A percentile compares a stretch with the other conserved stretches of the same genome.
These are phyloP conservation scores for Coecobrya sp. DNA, from an alignment of 2,888 invertebrate species.

Conservation along the genomic window DNA sequence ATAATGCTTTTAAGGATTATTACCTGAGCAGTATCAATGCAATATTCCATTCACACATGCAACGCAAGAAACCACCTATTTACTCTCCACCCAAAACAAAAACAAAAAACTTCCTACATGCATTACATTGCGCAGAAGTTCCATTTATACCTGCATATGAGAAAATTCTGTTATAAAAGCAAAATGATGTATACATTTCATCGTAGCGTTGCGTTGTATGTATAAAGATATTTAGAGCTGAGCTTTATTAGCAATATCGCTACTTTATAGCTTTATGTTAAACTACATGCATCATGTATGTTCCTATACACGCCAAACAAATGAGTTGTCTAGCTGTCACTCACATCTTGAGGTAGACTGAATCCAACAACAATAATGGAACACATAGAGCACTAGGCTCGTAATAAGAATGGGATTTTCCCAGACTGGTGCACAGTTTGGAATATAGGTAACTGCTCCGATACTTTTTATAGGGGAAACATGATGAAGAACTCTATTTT, in stretches of 20 bases:
- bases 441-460: not conserved
- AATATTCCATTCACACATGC: constrained; percentile 62
- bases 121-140: not conserved
- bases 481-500: constrained; percentile 43
- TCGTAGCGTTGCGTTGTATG: too few species aligned
- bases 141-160: not conserved
- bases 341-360: not conserved
- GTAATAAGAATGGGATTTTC: not conserved
- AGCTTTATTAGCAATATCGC: too few species aligned
- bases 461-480: not conserved
- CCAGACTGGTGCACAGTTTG: not conserved
- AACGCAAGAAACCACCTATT: constrained; percentile 53
- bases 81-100: constrained; percentile 73
- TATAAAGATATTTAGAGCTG: not conserved
- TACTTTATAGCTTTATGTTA: too few species aligned
- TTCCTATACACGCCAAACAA: constrained; percentile 12
- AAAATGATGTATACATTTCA: not conserved
- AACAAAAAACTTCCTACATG: constrained; percentile 22
- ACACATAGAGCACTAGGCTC: not conserved
- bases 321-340: constrained; percentile 25
- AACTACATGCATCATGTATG: too few species aligned
- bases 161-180: too few species aligned
- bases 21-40: constrained; percentile 64
- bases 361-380: constrained; percentile 32
- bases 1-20: constrained; percentile 76